Percentiles rank a stretch among this genome's conserved stretches.
These are phyloP conservation scores for Heterochromis multidens DNA, from an alignment of 2,113 vertebrate species.

Conservation along the genomic window DNA sequence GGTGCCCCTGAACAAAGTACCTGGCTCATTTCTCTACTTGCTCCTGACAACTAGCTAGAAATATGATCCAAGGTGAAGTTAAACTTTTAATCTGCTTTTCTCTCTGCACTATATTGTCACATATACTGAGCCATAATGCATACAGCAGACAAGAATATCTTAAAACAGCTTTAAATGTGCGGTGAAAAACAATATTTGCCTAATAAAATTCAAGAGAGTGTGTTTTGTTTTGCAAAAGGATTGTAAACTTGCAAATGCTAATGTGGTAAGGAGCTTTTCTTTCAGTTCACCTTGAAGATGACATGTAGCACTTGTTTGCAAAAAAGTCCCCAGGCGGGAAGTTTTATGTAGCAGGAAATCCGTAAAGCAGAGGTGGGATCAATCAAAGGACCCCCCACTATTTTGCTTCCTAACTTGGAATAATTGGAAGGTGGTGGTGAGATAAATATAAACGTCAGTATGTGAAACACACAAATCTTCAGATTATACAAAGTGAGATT, in stretches of 20 bases:
- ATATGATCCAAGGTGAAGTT: slow-evolving; percentile 7
- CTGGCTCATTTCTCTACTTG: neutral
- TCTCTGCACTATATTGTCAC: neutral
- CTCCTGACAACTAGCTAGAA: neutral
- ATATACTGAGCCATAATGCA: neutral
- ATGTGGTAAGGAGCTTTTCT: slow-evolving; percentile 1
- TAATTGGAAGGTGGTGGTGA: slow-evolving; percentile 39
- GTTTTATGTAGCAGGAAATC: slow-evolving; percentile 40
- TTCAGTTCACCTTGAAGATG: slow-evolving; percentile 41
- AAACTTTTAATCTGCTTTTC: slow-evolving; percentile 44
- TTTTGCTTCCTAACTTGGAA: neutral
- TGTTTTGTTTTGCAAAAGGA: slow-evolving; percentile 20
- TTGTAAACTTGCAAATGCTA: slow-evolving; percentile 11
- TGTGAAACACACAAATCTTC: neutral
- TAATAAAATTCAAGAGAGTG: neutral
- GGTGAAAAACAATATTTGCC: neutral
- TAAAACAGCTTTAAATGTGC: neutral
- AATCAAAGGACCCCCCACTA: slow-evolving; percentile 18
- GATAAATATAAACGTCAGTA: slow-evolving; percentile 33
- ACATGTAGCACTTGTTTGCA: slow-evolving; percentile 21
- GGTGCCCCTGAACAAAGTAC: neutral
- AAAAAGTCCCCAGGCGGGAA: slow-evolving; percentile 17
- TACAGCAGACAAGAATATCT: neutral
- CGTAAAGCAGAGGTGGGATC: slow-evolving; percentile 20
- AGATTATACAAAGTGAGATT: slow-evolving; percentile 1